phyloP scores from a whole-genome alignment of 1,140 invertebrate genomes.

The Cyclina sinensis region DNA sequence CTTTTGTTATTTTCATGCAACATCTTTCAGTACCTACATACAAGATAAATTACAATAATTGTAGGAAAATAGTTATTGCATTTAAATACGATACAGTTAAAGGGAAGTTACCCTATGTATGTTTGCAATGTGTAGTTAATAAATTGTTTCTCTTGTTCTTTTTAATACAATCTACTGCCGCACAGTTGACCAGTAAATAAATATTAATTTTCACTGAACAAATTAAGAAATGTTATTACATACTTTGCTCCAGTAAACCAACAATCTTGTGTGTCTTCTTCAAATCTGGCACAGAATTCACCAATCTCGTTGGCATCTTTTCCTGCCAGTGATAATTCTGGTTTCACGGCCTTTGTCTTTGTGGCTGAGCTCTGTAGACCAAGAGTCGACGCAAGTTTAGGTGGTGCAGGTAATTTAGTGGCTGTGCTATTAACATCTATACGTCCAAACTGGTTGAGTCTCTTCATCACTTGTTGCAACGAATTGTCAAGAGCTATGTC shows the following conservation, averaged over 20 bases:
- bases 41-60: too few relatives aligned
- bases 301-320: constrained; percentile 49
- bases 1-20: too few relatives aligned
- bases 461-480: constrained; percentile 56
- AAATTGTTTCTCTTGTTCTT: too few relatives aligned
- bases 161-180: too few relatives aligned
- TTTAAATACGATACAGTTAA: too few relatives aligned
- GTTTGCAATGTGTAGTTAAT: too few relatives aligned
- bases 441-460: constrained; percentile 56
- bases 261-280: constrained; percentile 55
- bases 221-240: too few relatives aligned
- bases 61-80: too few relatives aligned
- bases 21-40: too few relatives aligned
- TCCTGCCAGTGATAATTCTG: constrained; percentile 36
- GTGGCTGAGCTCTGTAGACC: constrained; percentile 42
- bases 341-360: constrained; percentile 58
- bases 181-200: too few relatives aligned
- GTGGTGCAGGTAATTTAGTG: constrained; percentile 34
- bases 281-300: constrained; percentile 58
- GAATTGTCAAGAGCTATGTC: constrained; percentile 57
- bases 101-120: too few relatives aligned
- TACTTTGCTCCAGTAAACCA: constrained; percentile 64
- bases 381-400: constrained; percentile 34
- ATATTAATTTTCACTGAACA: too few relatives aligned
- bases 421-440: constrained; percentile 54